Percentiles rank a stretch among this genome's conserved stretches.
Evolutionary conservation across 2,888 invertebrate species (phyloP).

Genomic region (Gari tellinella): DNA sequence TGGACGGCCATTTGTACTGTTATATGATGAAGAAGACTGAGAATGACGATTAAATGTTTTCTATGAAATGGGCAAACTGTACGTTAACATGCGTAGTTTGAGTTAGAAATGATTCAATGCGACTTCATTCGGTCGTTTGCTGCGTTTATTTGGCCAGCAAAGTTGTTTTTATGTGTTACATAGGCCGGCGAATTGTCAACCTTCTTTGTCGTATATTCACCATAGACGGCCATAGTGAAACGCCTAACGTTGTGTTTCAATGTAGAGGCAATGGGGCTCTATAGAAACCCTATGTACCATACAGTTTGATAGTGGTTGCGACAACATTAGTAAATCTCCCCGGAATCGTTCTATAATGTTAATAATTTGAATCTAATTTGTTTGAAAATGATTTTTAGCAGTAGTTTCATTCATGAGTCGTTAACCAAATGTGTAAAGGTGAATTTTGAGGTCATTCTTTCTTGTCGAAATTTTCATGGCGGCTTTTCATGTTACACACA

Average conservation of each 20-base stretch:
- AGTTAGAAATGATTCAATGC: too few relatives aligned
- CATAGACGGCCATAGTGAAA: constrained; percentile 60
- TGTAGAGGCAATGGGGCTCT: constrained; percentile 53
- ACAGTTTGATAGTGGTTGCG: constrained; percentile 61
- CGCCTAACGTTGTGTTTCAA: constrained; percentile 50
- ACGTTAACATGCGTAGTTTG: too few relatives aligned
- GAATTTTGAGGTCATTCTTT: constrained; percentile 80
- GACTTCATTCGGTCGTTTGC: too few relatives aligned
- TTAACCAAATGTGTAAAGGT: constrained; percentile 74
- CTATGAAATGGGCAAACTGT: too few relatives aligned
- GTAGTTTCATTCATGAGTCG: constrained; percentile 81
- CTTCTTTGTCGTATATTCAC: constrained; percentile 45
- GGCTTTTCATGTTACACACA: constrained; percentile 40
- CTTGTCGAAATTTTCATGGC: constrained; percentile 69
- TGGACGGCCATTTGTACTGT: constrained; percentile 44
- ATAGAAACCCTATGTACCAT: constrained; percentile 69
- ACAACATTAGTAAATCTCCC: constrained; percentile 58
- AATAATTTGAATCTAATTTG: constrained; percentile 38
- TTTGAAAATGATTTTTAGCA: constrained; percentile 72
- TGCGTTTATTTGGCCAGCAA: not conserved
- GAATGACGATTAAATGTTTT: constrained; percentile 13
- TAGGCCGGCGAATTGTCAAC: not conserved
- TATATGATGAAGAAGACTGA: constrained; percentile 7
- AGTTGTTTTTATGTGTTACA: not conserved
- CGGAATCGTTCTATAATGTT: constrained; percentile 36